Evolutionary conservation across 2,888 invertebrate species (phyloP), one percentile per base, ranked within the genome.

Genomic region (Rhynchonema sp.): DNA sequence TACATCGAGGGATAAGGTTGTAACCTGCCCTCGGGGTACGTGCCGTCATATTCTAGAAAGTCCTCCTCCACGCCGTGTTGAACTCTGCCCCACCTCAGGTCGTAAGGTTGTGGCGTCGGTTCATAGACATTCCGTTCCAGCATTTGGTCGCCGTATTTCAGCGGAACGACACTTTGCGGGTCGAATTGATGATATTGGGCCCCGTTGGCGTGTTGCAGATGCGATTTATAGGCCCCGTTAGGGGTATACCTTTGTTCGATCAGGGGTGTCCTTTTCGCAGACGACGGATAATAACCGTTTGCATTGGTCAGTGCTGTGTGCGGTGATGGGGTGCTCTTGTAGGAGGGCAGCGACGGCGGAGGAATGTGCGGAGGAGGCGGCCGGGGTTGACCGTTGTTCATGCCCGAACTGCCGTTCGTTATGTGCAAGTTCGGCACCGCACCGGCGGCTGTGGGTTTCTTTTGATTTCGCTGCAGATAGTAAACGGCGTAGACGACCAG

Each of bases 401-500:
- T 6, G 52, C 52, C 52, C 3, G 3, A 6, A n/a, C n/a, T n/a
- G n/a, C n/a, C n/a, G n/a, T n/a, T n/a, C n/a, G n/a, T n/a, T n/a
- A n/a, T n/a, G n/a, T n/a, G n/a, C n/a, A n/a, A n/a, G n/a, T n/a
- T n/a, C n/a, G n/a, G n/a, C n/a, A n/a, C n/a, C 6, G 52, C 52
- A n/a, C 52, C 25, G 52, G 17, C 38, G 38, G 38, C 38, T 17
- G 17, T 17, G 9, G 38, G 38, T 38, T 38, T 38, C 38, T 38
- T 6, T n/a, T 22, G n/a, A 6, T 52, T 52, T 3, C 52, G 22
- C 6, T 52, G 52, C n/a, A 52, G 6, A 6, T 20, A 22, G n/a
- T 22, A 52, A 22, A 61, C 53, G 13, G 61, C 58, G 49, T 56
- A 62, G 38, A 29, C 58, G 56, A 62, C 60, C 28, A 55, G 3